phyloP scores from a whole-genome alignment of 2,113 vertebrate species.

The Calonectris borealis region DNA sequence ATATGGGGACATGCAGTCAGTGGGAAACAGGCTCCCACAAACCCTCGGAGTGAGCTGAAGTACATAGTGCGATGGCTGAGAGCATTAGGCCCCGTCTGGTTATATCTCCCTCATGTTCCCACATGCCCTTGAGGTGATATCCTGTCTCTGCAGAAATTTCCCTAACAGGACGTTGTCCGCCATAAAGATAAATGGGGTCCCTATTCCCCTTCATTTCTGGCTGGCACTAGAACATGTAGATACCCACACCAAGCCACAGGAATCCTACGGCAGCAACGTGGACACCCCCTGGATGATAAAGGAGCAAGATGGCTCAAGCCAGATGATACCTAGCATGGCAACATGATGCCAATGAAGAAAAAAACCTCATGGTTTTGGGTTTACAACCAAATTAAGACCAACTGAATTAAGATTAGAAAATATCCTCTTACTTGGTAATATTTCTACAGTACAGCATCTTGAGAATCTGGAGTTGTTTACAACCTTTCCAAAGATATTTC shows the following conservation, averaged over 20 bases:
- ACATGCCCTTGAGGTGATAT: not conserved
- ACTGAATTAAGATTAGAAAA: not conserved
- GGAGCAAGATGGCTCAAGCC: not conserved
- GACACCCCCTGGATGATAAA: not conserved
- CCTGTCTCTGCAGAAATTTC: not conserved
- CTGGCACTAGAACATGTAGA: not conserved
- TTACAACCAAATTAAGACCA: not conserved
- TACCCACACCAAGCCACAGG: not conserved
- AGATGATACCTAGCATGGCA: not conserved
- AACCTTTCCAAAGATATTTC: constrained; percentile 69
- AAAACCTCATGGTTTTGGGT: not conserved
- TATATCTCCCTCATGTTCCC: not conserved
- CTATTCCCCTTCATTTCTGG: not conserved
- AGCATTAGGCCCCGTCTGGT: not conserved
- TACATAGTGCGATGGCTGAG: rapidly evolving
- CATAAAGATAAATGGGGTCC: not conserved
- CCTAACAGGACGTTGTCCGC: not conserved
- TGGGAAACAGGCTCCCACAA: not conserved
- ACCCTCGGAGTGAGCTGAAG: not conserved
- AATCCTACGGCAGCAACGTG: not conserved
- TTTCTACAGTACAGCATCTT: constrained; percentile 76
- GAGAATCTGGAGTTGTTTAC: constrained; percentile 74
- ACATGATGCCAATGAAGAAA: not conserved
- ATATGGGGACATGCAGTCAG: not conserved
- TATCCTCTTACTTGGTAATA: constrained; percentile 76